These are phyloP conservation scores for Montipora foliosa DNA, from an alignment of 64 coral and sea anemone genomes.

Conservation along the genomic window DNA sequence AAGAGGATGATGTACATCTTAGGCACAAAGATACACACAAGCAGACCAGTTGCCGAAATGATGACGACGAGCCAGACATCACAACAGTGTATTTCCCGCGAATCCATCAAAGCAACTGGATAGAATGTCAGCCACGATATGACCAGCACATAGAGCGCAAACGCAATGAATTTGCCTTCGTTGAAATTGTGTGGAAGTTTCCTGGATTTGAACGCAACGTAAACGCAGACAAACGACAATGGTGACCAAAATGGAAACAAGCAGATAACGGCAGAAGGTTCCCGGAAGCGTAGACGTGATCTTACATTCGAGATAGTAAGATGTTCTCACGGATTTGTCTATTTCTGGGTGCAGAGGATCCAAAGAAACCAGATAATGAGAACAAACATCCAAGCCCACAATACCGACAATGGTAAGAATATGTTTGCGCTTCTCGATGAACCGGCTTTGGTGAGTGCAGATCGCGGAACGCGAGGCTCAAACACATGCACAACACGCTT, in stretches of 20 bases:
- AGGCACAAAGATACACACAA: slow-evolving; percentile 82
- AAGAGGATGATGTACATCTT: slow-evolving; percentile 87
- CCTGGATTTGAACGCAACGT: slow-evolving; percentile 83
- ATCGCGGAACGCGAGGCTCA: neutral
- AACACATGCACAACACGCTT: slow-evolving; percentile 83
- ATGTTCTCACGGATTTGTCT: slow-evolving; percentile 52
- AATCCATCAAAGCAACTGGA: slow-evolving; percentile 72
- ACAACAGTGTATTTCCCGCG: slow-evolving; percentile 70
- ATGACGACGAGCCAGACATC: slow-evolving; percentile 53
- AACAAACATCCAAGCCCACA: no score
- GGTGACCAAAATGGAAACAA: slow-evolving; percentile 63
- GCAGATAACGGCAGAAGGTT: slow-evolving; percentile 58
- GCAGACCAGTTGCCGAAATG: slow-evolving; percentile 69
- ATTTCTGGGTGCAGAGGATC: slow-evolving; percentile 52
- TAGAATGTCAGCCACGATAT: slow-evolving; percentile 90
- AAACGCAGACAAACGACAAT: slow-evolving; percentile 68
- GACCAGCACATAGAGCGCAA: slow-evolving; percentile 71
- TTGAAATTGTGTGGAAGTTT: slow-evolving; percentile 89
- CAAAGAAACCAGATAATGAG: slow-evolving; percentile 52
- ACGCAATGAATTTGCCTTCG: slow-evolving; percentile 89
- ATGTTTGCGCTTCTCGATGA: no score
- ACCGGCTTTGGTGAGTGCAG: no score
- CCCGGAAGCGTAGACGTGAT: slow-evolving; percentile 26
- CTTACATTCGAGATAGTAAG: slow-evolving; percentile 51
- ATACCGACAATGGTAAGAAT: no score